Evolutionary conservation across 2,113 vertebrate genomes (phyloP).

Genomic region (Mungos mungo): DNA sequence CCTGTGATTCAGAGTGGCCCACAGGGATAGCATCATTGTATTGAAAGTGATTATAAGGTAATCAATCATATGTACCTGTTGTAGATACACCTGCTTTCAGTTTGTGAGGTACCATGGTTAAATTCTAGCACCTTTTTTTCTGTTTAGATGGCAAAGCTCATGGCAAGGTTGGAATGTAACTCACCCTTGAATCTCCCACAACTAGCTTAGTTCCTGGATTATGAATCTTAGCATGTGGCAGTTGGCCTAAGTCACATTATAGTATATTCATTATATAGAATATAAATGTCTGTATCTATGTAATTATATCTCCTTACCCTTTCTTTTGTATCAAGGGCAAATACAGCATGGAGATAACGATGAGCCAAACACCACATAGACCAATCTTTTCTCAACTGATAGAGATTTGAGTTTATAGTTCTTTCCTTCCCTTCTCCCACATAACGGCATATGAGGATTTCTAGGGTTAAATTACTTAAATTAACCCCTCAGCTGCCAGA

Average conservation of each 20-base stretch:
- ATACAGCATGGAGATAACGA: neutral
- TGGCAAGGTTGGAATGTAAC: neutral
- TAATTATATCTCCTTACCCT: neutral
- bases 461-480: neutral
- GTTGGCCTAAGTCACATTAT: neutral
- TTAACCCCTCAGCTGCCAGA: conserved; percentile 23
- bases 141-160: neutral
- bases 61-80: neutral
- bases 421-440: neutral
- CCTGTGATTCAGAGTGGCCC: neutral
- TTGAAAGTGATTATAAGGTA: neutral
- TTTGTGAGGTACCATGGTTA: neutral
- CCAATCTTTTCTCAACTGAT: neutral
- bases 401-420: neutral
- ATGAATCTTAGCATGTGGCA: neutral
- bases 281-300: neutral
- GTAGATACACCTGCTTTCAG: neutral
- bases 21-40: neutral
- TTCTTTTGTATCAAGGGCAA: neutral
- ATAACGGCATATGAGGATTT: neutral
- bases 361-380: neutral
- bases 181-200: neutral
- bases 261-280: neutral
- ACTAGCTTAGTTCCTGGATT: neutral
- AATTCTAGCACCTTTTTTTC: neutral